These are phyloP conservation scores for Phylloscopus whistleri DNA, from an alignment of 2,113 vertebrate genomes.

Conservation along the genomic window DNA sequence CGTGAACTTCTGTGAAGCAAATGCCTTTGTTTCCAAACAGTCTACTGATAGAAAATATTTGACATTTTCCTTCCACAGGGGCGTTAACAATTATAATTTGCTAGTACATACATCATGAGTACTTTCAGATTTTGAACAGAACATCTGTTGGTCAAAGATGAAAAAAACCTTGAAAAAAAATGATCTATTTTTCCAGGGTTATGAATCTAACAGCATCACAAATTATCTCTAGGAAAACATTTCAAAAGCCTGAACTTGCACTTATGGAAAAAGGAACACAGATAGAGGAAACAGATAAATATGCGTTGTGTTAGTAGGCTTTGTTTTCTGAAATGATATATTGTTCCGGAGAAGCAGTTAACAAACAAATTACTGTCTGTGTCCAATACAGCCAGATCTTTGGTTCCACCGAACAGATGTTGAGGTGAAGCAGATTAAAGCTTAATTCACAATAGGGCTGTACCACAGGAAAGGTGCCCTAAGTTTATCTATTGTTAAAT, in stretches of 20 bases:
- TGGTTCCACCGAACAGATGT: conserved; percentile 51
- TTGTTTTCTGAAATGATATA: conserved; percentile 81
- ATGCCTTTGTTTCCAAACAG: conserved; percentile 47
- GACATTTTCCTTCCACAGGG: conserved; percentile 57
- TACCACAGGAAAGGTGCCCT: conserved; percentile 84
- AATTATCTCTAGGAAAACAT: conserved; percentile 33
- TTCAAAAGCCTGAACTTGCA: conserved; percentile 45
- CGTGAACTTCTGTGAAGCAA: not conserved
- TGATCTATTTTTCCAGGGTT: not conserved
- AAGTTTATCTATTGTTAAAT: conserved; percentile 90
- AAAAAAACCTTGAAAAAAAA: not conserved
- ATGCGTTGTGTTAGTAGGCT: conserved; percentile 68
- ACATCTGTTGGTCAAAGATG: conserved; percentile 56
- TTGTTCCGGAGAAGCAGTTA: conserved; percentile 73
- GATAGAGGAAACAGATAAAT: conserved; percentile 81
- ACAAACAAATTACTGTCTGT: conserved; percentile 76
- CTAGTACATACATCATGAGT: not conserved
- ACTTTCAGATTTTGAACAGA: conserved; percentile 16
- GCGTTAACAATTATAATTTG: conserved; percentile 34
- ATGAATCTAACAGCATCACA: conserved; percentile 53
- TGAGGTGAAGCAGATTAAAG: conserved; percentile 72
- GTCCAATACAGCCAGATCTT: conserved; percentile 61
- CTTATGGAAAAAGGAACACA: conserved; percentile 76
- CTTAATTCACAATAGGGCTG: conserved; percentile 81
- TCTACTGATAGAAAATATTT: conserved; percentile 41